Conservation (phyloP, 2,797 vertebrate species). For the Lagocephalus sceleratus region DNA sequence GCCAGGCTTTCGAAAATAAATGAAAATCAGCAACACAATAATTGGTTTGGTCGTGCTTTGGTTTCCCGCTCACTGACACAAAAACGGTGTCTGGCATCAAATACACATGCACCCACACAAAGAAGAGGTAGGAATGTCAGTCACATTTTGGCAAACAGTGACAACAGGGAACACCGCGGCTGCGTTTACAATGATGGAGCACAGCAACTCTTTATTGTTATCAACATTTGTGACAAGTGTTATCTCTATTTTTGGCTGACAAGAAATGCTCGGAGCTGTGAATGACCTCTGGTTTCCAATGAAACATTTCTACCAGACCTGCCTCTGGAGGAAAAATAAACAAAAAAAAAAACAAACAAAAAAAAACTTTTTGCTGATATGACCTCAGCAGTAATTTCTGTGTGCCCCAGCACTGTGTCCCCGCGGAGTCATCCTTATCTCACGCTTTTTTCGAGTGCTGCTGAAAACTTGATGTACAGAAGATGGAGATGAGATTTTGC, state of each 20-base stretch:
- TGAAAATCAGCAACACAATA: slow-evolving; percentile 40
- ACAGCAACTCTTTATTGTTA: slow-evolving; percentile 18
- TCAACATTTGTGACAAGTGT: slow-evolving; percentile 26
- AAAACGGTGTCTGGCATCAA: slow-evolving; percentile 28
- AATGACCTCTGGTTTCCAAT: slow-evolving; percentile 28
- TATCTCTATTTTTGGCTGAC: slow-evolving; percentile 27
- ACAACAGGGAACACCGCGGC: slow-evolving; percentile 9
- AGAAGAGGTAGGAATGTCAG: not conserved
- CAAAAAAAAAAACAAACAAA: no score
- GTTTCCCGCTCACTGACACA: slow-evolving; percentile 37
- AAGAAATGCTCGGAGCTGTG: slow-evolving; percentile 20
- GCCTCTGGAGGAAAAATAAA: slow-evolving; percentile 24
- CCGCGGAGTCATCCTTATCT: slow-evolving; percentile 17
- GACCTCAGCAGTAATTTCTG: slow-evolving; percentile 17
- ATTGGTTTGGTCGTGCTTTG: slow-evolving; percentile 44
- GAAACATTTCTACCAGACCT: slow-evolving; percentile 18
- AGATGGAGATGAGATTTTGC: slow-evolving; percentile 35
- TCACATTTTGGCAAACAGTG: not conserved
- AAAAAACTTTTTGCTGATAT: slow-evolving; percentile 16
- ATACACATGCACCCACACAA: slow-evolving; percentile 8
- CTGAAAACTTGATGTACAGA: not conserved
- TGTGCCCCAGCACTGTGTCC: slow-evolving; percentile 29
- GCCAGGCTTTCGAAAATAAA: slow-evolving; percentile 57
- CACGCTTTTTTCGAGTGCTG: slow-evolving; percentile 17
- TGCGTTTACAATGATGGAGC: slow-evolving; percentile 12